Conservation (phyloP, 2,797 vertebrate species). For the Poeciliopsis presidionis region DNA sequence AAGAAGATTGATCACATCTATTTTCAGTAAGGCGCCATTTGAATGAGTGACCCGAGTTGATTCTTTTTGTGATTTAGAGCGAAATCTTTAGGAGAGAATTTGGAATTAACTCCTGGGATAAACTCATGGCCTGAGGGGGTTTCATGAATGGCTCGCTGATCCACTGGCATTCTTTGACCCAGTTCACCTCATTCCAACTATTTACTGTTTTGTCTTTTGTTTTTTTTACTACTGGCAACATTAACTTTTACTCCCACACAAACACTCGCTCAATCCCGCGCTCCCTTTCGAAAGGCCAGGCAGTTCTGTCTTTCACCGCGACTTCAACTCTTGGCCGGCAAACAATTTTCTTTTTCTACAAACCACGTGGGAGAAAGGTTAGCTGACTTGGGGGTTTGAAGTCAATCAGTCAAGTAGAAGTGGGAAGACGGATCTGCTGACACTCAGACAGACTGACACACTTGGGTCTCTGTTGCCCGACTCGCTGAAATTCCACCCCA, state of each 20-base stretch:
- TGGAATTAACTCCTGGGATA: not conserved
- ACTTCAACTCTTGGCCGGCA: slow-evolving; percentile 70
- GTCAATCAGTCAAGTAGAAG: slow-evolving; percentile 66
- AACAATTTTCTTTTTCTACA: slow-evolving; percentile 34
- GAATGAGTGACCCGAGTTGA: not conserved
- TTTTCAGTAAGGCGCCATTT: not conserved
- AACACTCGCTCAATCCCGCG: slow-evolving; percentile 36
- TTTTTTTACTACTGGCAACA: slow-evolving; percentile 40
- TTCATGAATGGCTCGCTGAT: slow-evolving; percentile 49
- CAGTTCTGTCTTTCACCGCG: slow-evolving; percentile 66
- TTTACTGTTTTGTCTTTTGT: slow-evolving; percentile 48
- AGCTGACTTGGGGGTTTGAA: slow-evolving; percentile 55
- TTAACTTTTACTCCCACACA: slow-evolving; percentile 38
- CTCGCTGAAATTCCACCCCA: slow-evolving; percentile 47
- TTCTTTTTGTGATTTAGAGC: not conserved
- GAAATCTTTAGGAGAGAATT: not conserved
- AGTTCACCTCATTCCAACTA: slow-evolving; percentile 47
- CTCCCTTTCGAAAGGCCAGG: slow-evolving; percentile 40
- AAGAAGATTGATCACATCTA: not conserved
- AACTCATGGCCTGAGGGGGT: not conserved
- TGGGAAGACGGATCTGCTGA: slow-evolving; percentile 75
- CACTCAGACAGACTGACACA: slow-evolving; percentile 64
- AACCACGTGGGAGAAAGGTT: slow-evolving; percentile 53
- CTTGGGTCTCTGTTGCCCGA: slow-evolving; percentile 60
- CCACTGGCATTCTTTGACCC: slow-evolving; percentile 40